A percentile compares a stretch with the other conserved stretches of the same genome.
These are phyloP conservation scores for Dolichoris vasculosae DNA, from an alignment of 1,140 invertebrate species.

Conservation along the genomic window DNA sequence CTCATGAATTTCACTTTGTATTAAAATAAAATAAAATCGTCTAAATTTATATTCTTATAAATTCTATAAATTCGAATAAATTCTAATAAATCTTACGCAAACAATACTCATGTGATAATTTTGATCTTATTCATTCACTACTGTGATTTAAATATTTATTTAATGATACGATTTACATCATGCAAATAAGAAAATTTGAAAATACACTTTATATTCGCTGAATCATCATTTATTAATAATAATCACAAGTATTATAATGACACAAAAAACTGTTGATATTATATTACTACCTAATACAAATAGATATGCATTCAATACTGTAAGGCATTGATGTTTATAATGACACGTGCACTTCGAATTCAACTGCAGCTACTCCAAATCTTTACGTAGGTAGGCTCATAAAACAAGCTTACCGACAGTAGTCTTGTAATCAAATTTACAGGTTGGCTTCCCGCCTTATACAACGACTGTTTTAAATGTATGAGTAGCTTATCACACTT, in stretches of 20 bases:
- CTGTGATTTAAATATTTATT: no score
- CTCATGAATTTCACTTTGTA: no score
- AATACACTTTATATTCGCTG: neutral
- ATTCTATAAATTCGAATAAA: no score
- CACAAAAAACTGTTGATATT: neutral
- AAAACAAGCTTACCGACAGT: slow-evolving; percentile 58
- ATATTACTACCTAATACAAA: neutral
- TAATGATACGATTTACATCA: neutral
- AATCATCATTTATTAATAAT: neutral
- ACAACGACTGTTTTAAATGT: neutral
- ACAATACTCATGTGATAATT: no score
- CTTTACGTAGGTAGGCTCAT: neutral
- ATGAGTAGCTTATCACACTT: slow-evolving; percentile 19
- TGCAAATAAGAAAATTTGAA: neutral
- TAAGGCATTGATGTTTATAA: neutral
- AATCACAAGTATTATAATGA: neutral
- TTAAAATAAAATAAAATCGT: no score
- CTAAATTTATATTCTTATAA: no score
- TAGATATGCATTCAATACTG: neutral
- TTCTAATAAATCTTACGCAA: no score
- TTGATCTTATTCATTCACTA: no score
- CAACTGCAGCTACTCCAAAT: slow-evolving; percentile 26
- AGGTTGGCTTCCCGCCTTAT: slow-evolving; percentile 62
- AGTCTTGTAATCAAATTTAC: slow-evolving; percentile 69
- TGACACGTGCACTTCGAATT: neutral